phyloP scores from a whole-genome alignment of 2,888 invertebrate genomes.

The Caenorhabditis zanzibari region DNA sequence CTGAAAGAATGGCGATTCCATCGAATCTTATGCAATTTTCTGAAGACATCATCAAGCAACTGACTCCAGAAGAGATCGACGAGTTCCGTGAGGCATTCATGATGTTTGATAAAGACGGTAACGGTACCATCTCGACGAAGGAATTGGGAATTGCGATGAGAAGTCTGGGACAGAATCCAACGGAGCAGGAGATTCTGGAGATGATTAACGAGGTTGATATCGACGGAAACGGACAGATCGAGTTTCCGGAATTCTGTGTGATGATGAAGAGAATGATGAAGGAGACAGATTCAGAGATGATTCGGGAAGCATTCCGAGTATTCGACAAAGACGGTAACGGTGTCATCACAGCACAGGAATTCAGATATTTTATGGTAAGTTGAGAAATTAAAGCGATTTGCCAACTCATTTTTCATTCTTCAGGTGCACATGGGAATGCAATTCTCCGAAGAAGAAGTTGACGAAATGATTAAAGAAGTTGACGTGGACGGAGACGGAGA shows the following conservation, averaged over 20 bases:
- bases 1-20: constrained; percentile 69
- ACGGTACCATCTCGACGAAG: constrained; percentile 83
- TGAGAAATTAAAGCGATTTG: neutral
- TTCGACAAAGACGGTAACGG: constrained; percentile 83
- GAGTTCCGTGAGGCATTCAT: constrained; percentile 83
- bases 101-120: constrained; percentile 84
- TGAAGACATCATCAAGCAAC: constrained; percentile 83
- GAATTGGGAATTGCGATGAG: constrained; percentile 84
- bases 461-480: constrained; percentile 82
- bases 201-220: constrained; percentile 84
- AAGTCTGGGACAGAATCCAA: constrained; percentile 83
- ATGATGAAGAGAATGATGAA: constrained; percentile 84
- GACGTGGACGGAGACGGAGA: constrained; percentile 82
- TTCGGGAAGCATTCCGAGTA: constrained; percentile 83
- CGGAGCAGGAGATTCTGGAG: constrained; percentile 83
- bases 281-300: constrained; percentile 82
- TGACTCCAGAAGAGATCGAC: constrained; percentile 83
- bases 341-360: constrained; percentile 82
- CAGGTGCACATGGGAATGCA: constrained; percentile 83
- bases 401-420: constrained; percentile 1
- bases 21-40: constrained; percentile 81
- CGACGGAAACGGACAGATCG: constrained; percentile 82
- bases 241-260: constrained; percentile 83
- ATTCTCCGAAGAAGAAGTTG: constrained; percentile 83
- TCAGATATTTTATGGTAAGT: constrained; percentile 80